Evolutionary conservation across 2,888 invertebrate genomes (phyloP), one percentile per base, ranked within the genome.

Genomic region (Ichneumoninae sp.): DNA sequence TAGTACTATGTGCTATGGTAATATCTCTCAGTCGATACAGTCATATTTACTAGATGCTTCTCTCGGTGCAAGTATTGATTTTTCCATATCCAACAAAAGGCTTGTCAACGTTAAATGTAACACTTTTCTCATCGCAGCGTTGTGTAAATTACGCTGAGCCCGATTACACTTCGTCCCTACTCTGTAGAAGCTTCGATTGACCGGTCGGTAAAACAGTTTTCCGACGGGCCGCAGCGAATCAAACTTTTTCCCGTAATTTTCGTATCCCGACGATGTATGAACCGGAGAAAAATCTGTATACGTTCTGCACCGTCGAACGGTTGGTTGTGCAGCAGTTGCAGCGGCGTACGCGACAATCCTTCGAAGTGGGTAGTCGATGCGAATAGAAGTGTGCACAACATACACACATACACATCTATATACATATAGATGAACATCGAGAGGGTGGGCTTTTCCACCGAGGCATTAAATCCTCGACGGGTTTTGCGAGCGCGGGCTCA

Each of bases 391-490:
- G n/a, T 63, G 69, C 30, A 44, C 78, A 26, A 2, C 19, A 16
- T 5, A 30, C 36, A 30, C 30, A n/a, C 16, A 70, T 19, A 57
- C 44, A 68, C 19, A 47, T 44, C 22, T 19, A 36, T 6, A 19
- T 40, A 66, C 40, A 22, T 40, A 40, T 10, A 33, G 66, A n/a
- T 3, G 60, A 63, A 33, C 63, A 33, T 66, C 33, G 63, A 63
- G 69, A 36, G 70, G 63, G 36, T 36, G 63, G 78, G 33, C 36
- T 60, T 70, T 78, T 89, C 89, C 88, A 89, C 88, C 89, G 89
- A 89, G 87, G 87, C 90, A 90, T 89, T 89, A 90, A 89, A 89
- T 89, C 89, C 89, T 87, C 88, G 88, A 89, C 89, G 89, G 70
- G 19, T 57, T 69, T n/a, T 63, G 68, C 50, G 22, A 40, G 63